phyloP scores from a whole-genome alignment of 1,140 invertebrate species.

The Hydropsyche tenuis region DNA sequence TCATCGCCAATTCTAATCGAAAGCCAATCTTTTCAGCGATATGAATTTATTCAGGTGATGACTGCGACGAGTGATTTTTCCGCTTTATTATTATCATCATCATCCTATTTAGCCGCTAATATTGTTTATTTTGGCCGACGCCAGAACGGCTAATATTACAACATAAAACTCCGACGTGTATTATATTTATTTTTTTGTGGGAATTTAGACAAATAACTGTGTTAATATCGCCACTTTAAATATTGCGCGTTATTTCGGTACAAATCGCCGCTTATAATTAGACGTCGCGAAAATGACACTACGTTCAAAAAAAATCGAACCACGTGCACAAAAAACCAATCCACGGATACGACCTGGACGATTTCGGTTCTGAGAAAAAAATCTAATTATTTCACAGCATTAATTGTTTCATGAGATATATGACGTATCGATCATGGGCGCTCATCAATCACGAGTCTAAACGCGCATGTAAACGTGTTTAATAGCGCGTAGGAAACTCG shows the following conservation, averaged over 20 bases:
- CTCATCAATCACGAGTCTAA: constrained; percentile 4
- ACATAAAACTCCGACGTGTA: constrained; percentile 3
- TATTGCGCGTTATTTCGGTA: background rate
- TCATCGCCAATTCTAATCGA: constrained; percentile 5
- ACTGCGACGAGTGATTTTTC: constrained; percentile 15
- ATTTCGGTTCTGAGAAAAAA: too few relatives aligned
- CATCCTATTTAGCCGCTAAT: constrained; percentile 10
- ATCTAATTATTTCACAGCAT: too few relatives aligned
- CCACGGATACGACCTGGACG: too few relatives aligned
- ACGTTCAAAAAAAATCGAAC: too few relatives aligned
- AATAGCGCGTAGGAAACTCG: constrained; percentile 3
- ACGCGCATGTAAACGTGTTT: constrained; percentile 2
- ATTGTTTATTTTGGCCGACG: constrained; percentile 23
- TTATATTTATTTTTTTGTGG: too few relatives aligned
- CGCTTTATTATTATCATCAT: background rate
- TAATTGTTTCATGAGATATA: too few relatives aligned
- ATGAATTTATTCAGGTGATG: constrained; percentile 32
- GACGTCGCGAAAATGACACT: background rate
- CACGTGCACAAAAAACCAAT: too few relatives aligned
- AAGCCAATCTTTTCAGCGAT: constrained; percentile 11
- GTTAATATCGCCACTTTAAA: constrained; percentile 11
- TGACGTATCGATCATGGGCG: background rate
- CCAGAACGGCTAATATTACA: constrained; percentile 12
- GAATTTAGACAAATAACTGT: constrained; percentile 25
- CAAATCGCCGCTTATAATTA: constrained; percentile 11